phyloP scores from a whole-genome alignment of 64 coral and sea anemone species.

The Pocillopora damicornis region DNA sequence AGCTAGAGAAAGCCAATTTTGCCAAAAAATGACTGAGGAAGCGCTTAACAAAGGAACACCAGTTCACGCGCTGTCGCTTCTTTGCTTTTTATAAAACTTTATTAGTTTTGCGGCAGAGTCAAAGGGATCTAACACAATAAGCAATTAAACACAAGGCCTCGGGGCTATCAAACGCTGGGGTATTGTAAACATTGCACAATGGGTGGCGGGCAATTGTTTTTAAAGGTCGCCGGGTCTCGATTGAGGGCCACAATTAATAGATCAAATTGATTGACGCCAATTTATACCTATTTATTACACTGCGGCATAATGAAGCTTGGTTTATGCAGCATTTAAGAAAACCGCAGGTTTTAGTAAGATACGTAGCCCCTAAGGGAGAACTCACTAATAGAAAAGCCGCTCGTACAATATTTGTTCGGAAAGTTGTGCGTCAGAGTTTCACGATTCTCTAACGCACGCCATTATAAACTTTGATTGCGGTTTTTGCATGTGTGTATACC shows the following conservation, averaged over 20 bases:
- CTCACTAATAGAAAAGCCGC: slow-evolving; percentile 8
- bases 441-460: not conserved
- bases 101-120: slow-evolving; percentile 48
- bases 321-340: slow-evolving; percentile 58
- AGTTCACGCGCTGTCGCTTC: slow-evolving; percentile 9
- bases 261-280: slow-evolving; percentile 97
- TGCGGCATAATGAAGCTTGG: slow-evolving; percentile 63
- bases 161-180: slow-evolving; percentile 52
- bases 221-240: slow-evolving; percentile 75
- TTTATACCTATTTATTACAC: slow-evolving; percentile 99
- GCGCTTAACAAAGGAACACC: not conserved
- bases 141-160: slow-evolving; percentile 49
- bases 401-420: slow-evolving; percentile 7
- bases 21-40: not conserved
- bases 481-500: not conserved
- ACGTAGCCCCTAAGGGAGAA: slow-evolving; percentile 1
- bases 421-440: not conserved
- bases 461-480: not conserved
- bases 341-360: slow-evolving; percentile 59
- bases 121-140: slow-evolving; percentile 74
- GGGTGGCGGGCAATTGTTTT: slow-evolving; percentile 83
- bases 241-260: slow-evolving; percentile 87
- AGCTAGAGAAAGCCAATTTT: not conserved
- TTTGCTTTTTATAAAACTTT: slow-evolving; percentile 39
- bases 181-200: slow-evolving; percentile 86